Evolutionary conservation across 2,113 vertebrate species (phyloP), one percentile per base, ranked within the genome.

Genomic region (Coptodon bakossiorum): DNA sequence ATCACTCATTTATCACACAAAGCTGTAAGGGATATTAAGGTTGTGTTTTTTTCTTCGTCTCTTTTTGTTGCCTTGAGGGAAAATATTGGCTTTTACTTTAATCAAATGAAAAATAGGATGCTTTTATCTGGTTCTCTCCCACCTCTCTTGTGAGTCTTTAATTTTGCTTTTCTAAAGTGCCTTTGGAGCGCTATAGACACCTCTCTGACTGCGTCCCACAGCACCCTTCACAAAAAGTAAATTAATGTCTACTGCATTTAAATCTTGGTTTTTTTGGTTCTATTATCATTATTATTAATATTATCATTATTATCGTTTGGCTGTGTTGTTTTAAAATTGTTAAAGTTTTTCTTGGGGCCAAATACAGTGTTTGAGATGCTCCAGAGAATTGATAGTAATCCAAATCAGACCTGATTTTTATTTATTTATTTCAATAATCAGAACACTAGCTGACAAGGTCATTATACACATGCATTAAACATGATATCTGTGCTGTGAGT

Each of bases 1-100:
- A 73, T 93, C 87, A 80, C 38, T 91, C 88, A 83, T 90, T 85
- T 81, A 86, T 90, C 90, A 73, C 19, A 40, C 61, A 38, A 5
- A 57, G 57, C 82, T 80, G 38, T 40, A 45, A 88, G 84, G 80
- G 78, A 63, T 79, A 61, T 84, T 87, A 86, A 87, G 57, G 61
- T 85, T 68, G 13, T 12, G 3, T 3, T 27, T 40, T 59, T 40
- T 7, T 7, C 8, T 38, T 66, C 16, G 19, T 45, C 86, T 84
- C 57, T 17, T 40, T 31, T 81, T 57, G 22, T 38, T 48, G 38
- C 61, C 22, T 50, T 2, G 13, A 50, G 84, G 68, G 63, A 61
- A 29, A 19, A 45, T 63, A 24, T 66, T 80, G 73, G 45, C 57
- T 73, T 80, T 86, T 16, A 31, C 57, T 85, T 80, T 31, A 68